Conservation (phyloP, 2,113 vertebrate species). For the Urocitellus parryii region DNA sequence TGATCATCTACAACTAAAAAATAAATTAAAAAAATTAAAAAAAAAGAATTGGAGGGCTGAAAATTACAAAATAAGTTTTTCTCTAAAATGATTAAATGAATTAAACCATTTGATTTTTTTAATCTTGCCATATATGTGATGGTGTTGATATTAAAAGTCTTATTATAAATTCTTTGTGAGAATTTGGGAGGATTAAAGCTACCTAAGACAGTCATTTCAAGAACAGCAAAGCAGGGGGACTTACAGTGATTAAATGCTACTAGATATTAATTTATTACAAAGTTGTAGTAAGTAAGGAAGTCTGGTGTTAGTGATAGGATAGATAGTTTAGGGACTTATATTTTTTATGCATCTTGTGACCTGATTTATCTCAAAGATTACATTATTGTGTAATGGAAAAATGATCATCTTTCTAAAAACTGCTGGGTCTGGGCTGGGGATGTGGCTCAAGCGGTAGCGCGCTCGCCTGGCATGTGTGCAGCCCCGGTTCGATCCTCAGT, state of each 20-base stretch:
- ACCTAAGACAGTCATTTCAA: neutral
- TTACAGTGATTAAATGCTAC: too few species aligned
- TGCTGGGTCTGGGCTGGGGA: too few species aligned
- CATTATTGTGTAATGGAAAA: neutral
- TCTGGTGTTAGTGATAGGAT: neutral
- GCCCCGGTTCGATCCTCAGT: too few species aligned
- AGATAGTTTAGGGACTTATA: neutral
- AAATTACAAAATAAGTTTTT: neutral
- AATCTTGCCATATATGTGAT: neutral
- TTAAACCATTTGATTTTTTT: neutral
- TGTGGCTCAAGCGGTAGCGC: too few species aligned
- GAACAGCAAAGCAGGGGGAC: neutral
- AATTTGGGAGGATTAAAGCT: neutral
- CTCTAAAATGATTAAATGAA: neutral
- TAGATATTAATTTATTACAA: neutral
- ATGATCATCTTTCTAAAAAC: neutral
- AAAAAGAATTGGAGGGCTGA: neutral
- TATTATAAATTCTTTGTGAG: neutral
- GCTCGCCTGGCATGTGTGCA: too few species aligned
- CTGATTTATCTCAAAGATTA: neutral
- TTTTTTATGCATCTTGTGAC: neutral
- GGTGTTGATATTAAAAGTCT: neutral
- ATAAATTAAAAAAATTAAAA: too few species aligned
- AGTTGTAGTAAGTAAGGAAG: neutral
- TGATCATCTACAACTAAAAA: too few species aligned